A percentile compares a stretch with the other conserved stretches of the same genome.
Evolutionary conservation across 2,888 invertebrate species (phyloP).

Genomic region (Pandemis heparana): DNA sequence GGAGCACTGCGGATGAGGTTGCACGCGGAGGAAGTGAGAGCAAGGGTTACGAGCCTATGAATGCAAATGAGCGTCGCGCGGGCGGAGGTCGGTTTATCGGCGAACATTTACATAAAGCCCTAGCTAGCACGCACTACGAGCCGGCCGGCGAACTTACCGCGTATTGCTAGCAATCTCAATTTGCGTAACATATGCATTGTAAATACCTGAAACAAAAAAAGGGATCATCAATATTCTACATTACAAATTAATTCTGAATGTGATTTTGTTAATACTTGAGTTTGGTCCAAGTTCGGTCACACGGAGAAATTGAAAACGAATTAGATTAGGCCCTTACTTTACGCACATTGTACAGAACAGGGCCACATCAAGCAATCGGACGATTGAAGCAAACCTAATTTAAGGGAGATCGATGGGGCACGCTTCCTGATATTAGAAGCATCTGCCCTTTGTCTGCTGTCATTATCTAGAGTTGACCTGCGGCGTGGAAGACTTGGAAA

Average conservation of each 20-base stretch:
- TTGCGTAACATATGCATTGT: constrained; percentile 53
- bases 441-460: constrained; percentile 53
- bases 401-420: constrained; percentile 50
- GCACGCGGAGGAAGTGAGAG: constrained; percentile 72
- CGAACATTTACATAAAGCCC: constrained; percentile 81
- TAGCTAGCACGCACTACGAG: constrained; percentile 52
- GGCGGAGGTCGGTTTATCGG: constrained; percentile 78
- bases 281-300: constrained; percentile 46
- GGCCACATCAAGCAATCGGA: constrained; percentile 49
- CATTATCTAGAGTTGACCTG: constrained; percentile 46
- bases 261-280: constrained; percentile 43
- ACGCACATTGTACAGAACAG: constrained; percentile 34
- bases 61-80: constrained; percentile 82
- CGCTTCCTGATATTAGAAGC: constrained; percentile 45
- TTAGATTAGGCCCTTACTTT: constrained; percentile 50
- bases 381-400: constrained; percentile 57
- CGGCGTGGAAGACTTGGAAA: constrained; percentile 36
- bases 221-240: constrained; percentile 42
- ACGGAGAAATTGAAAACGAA: constrained; percentile 50
- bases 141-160: constrained; percentile 69
- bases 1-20: constrained; percentile 66
- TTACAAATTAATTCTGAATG: constrained; percentile 27
- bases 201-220: constrained; percentile 63
- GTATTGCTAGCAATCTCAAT: constrained; percentile 51
- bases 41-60: constrained; percentile 85